These are phyloP conservation scores for Parnassius smintheus DNA, from an alignment of 2,888 invertebrate species.

Conservation along the genomic window DNA sequence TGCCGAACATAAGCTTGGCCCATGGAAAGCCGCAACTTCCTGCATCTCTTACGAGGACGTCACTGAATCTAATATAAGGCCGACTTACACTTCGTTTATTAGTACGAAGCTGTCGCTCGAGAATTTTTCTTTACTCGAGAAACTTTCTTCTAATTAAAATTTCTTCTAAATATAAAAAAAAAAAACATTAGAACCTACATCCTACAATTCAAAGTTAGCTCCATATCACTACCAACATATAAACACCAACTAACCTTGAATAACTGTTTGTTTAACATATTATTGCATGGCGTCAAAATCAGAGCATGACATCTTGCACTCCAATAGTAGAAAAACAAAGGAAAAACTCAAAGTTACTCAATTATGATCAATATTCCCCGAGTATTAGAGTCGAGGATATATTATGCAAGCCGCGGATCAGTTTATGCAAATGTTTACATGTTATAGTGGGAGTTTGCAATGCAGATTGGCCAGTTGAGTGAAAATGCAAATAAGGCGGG, in stretches of 20 bases:
- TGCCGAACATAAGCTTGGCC: no score
- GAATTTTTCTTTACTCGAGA: no score
- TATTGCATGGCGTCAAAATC: conserved; percentile 56
- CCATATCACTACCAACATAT: no score
- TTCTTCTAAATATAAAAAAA: no score
- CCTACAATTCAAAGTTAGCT: no score
- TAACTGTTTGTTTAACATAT: conserved; percentile 50
- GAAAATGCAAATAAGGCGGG: conserved; percentile 64
- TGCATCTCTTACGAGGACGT: no score
- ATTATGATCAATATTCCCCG: conserved; percentile 19
- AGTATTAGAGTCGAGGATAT: conserved; percentile 25
- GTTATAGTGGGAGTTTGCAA: conserved; percentile 63
- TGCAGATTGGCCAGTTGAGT: conserved; percentile 70
- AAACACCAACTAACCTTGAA: conserved; percentile 39
- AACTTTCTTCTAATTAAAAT: no score
- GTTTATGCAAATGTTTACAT: conserved; percentile 50
- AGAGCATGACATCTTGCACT: conserved; percentile 48
- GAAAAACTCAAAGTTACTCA: background rate
- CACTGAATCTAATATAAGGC: no score
- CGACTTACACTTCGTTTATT: no score
- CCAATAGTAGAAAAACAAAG: conserved; percentile 30
- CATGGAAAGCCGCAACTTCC: no score
- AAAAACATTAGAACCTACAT: no score
- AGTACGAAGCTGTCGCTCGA: no score
- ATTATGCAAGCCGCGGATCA: conserved; percentile 26